Base-by-base conservation (phyloP, 2,888 invertebrate species). In the Morinoia aosen region DNA sequence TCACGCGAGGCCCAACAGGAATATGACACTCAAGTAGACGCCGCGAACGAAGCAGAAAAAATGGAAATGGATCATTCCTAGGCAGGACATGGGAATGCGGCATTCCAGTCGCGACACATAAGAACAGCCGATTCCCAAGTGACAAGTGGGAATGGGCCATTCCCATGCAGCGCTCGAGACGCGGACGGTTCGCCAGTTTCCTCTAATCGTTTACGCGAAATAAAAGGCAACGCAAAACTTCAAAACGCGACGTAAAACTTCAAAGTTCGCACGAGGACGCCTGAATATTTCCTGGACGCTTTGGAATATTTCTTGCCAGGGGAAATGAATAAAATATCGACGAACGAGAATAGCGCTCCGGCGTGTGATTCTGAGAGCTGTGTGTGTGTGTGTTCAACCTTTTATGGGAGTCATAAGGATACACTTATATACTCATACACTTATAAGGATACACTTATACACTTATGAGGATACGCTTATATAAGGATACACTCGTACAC, bases 301-400 rank as follows among this genome's bases (percentile, higher is more conserved):
- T 57, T 93, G 7, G 93, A 93, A 93, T 93, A 93, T 57, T 93
- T 93, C 58, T 57, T n/a, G 93, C 93, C 58, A 0, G n/a, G 93
- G 93, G 93, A 93, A 57, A 93, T 93, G 93, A 93, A 93, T 93
- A 93, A 93, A 93, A 93, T 93, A 93, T 57, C 57, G 56, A 11
- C 19, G 93, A 33, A 14, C 33, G 19, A 16, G 57, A 93, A 93
- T 93, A 57, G 57, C 58, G 12, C 93, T 8, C 48, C 0, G 57
- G 16, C 19, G 93, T 57, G 57, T 93, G 57, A 93, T 93, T 93
- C 25, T 33, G 93, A 3, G 2, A 7, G 57, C 90, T 40, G 90
- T 0, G 90, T 40, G 12, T 11, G 1, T n/a, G n/a, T n/a, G 10
- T 10, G 19, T 90, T 90, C 90, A 4, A 11, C 40, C 19, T 90